Evolutionary conservation across 2,888 invertebrate genomes (phyloP).

Genomic region (Rhingia rostrata): DNA sequence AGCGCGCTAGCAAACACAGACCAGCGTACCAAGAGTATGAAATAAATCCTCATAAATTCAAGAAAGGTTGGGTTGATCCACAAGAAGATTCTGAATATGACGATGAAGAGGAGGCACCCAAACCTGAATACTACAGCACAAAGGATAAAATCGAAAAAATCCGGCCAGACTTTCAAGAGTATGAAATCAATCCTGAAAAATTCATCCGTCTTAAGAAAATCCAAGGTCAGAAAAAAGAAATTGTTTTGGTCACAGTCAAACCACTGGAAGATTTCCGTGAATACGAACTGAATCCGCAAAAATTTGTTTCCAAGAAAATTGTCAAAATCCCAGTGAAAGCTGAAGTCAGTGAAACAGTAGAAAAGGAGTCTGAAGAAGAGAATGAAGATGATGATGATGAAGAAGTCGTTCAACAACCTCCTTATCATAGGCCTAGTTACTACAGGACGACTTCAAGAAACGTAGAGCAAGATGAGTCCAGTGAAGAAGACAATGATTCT

Average conservation of each 20-base stretch:
- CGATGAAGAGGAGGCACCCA: not conserved
- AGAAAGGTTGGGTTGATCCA: not conserved
- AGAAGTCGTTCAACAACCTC: not conserved
- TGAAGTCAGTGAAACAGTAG: not conserved
- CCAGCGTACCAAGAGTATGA: not conserved
- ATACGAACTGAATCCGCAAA: not conserved
- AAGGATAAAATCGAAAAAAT: not conserved
- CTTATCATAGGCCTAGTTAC: too few species aligned
- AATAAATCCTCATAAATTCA: not conserved
- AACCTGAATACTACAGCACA: not conserved
- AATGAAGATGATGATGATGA: not conserved
- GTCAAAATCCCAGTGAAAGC: not conserved
- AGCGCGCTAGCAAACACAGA: too few species aligned
- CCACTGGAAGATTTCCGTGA: too few species aligned
- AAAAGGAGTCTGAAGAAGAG: not conserved
- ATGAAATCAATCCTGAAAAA: not conserved
- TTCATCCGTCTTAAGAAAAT: too few species aligned
- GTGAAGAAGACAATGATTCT: too few species aligned
- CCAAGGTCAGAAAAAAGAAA: not conserved
- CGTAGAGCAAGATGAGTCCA: too few species aligned
- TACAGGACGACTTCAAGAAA: too few species aligned
- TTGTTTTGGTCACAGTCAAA: too few species aligned
- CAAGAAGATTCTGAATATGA: not conserved
- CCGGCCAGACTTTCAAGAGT: not conserved
- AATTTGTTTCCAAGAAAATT: not conserved